Evolutionary conservation across 2,113 vertebrate species (phyloP), one percentile per base, ranked within the genome.

Genomic region (Scopus umbretta): DNA sequence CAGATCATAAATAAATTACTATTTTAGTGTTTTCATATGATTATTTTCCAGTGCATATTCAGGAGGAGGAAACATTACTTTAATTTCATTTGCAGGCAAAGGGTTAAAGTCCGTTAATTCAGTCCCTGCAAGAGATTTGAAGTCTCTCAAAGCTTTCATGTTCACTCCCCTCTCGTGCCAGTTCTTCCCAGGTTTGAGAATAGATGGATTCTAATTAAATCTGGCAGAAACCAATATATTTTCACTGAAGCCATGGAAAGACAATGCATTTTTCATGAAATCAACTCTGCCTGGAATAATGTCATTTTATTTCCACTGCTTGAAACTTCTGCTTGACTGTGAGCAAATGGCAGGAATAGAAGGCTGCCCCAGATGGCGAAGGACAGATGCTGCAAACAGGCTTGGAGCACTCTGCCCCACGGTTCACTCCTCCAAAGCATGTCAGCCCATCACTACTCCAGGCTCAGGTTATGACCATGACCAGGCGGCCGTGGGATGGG

Each of bases 231-330:
- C 47, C 56, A 89, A 79, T 85, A 68, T 67, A 65, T 87, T 94
- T 95, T 56, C 67, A 67, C n/a, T 79, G 87, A 55, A 68, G 58
- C 30, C 0, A 0, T 30, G 53, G 65, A 81, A 94, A 84, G 76
- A 61, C 43, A n/a, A 91, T 95, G 58, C 22, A 85, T 93, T 94
- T 96, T 94, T 79, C 92, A 96, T 92, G 7, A 96, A 91, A 88
- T 89, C 80, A 88, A 25, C 61, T 92, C 62, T 95, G 34, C 34
- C 40, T 82, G 78, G 10, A 95, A 94, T 75, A 87, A 87, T n/a
- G 62, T 75, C 0, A 6, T 71, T 86, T 91, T 72, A 55, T 81
- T 91, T 90, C 47, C 52, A 47, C 55, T 55, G 11, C 26, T 70
- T 80, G 63, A 62, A 94, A 71, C 17, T 66, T n/a, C 38, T 74